Conservation (phyloP, 2,113 vertebrate species). For the Chaetodon trifascialis region DNA sequence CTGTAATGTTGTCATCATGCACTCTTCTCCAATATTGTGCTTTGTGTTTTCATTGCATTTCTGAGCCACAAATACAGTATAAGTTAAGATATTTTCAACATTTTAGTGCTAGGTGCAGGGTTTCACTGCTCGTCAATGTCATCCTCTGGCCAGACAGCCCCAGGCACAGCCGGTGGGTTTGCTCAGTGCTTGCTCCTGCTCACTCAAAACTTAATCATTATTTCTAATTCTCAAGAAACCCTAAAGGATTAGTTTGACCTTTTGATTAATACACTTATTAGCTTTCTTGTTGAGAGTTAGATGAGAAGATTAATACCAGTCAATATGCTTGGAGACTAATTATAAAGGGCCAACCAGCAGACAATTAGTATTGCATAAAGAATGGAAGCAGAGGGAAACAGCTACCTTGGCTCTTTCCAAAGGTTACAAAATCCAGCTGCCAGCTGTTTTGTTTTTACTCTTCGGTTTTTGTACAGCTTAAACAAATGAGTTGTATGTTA, state of each 20-base stretch:
- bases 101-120: neutral
- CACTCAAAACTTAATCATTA: slow-evolving; percentile 9
- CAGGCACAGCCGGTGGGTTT: slow-evolving; percentile 10
- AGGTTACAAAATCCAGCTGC: neutral
- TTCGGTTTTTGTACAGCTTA: too few relatives aligned
- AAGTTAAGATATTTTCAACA: neutral
- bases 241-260: slow-evolving; percentile 5
- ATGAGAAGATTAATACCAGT: slow-evolving; percentile 5
- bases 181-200: neutral
- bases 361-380: neutral
- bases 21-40: neutral
- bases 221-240: neutral
- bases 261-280: slow-evolving; percentile 14
- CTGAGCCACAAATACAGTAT: neutral
- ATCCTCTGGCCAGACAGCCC: slow-evolving; percentile 12
- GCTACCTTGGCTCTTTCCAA: neutral
- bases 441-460: too few relatives aligned
- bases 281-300: neutral
- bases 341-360: neutral
- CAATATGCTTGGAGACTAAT: neutral
- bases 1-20: neutral
- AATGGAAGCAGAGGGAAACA: neutral
- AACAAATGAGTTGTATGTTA: neutral
- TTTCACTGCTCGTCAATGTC: neutral
- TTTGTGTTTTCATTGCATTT: slow-evolving; percentile 6